These are phyloP conservation scores for Pocillopora verrucosa DNA, from an alignment of 64 coral and sea anemone genomes.

Conservation along the genomic window DNA sequence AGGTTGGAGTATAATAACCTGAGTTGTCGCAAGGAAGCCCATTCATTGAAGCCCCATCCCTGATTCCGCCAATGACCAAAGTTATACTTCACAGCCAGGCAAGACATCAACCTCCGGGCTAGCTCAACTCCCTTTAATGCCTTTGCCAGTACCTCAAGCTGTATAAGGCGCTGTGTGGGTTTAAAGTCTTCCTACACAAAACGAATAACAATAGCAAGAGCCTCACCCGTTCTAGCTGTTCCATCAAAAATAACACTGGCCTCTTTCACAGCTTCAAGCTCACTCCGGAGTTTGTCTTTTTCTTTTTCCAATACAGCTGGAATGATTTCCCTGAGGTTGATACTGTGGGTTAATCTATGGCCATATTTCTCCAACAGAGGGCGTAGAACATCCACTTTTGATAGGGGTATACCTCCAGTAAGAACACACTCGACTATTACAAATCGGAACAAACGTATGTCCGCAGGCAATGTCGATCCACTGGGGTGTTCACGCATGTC, in stretches of 20 bases:
- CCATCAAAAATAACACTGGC: conserved; percentile 60
- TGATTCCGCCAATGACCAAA: conserved; percentile 41
- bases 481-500: conserved; percentile 48
- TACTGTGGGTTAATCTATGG: conserved; percentile 65
- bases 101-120: conserved; percentile 60
- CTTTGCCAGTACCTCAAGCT: conserved; percentile 38
- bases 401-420: conserved; percentile 65
- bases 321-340: conserved; percentile 43
- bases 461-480: conserved; percentile 63
- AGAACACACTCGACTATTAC: conserved; percentile 68
- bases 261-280: conserved; percentile 68
- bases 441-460: conserved; percentile 61
- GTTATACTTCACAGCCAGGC: conserved; percentile 15
- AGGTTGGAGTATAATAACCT: conserved; percentile 47
- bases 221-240: conserved; percentile 60
- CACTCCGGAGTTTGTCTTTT: conserved; percentile 64
- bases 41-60: conserved; percentile 45
- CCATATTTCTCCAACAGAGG: conserved; percentile 67
- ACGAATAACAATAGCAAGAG: conserved; percentile 67
- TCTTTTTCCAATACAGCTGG: conserved; percentile 72
- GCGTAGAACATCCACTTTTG: conserved; percentile 68
- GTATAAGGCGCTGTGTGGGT: conserved; percentile 48
- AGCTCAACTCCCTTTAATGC: conserved; percentile 49
- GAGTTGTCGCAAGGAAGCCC: conserved; percentile 42
- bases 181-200: conserved; percentile 65